These are phyloP conservation scores for Sipha flava DNA, from an alignment of 1,140 invertebrate genomes.

Conservation along the genomic window DNA sequence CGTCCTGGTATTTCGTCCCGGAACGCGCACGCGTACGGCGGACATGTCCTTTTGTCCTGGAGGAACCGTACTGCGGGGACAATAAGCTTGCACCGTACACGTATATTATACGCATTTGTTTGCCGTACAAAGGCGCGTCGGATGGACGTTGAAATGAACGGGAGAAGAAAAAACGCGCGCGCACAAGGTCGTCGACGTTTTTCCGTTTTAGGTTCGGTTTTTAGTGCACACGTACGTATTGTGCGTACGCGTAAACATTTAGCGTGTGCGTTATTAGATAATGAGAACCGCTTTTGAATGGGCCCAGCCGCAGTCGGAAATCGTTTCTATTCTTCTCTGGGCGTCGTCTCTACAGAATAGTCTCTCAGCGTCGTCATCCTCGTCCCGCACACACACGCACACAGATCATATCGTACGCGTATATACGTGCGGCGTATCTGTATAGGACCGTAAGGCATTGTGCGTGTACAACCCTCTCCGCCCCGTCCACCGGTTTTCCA, in stretches of 20 bases:
- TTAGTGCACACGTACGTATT: neutral
- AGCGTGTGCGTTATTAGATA: neutral
- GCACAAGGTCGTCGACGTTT: neutral
- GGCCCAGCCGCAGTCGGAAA: neutral
- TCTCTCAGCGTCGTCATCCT: neutral
- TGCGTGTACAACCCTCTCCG: too few species aligned
- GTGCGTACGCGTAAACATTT: neutral
- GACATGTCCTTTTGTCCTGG: slow-evolving; percentile 3
- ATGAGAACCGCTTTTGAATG: neutral
- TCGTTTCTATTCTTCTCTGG: slow-evolving; percentile 2
- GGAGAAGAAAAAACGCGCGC: too few species aligned
- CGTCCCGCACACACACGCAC: neutral
- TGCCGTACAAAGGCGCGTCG: too few species aligned
- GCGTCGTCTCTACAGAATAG: too few species aligned
- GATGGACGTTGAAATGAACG: too few species aligned
- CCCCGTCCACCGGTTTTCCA: too few species aligned
- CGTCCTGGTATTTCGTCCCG: neutral
- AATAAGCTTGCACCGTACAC: too few species aligned
- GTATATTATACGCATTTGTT: too few species aligned
- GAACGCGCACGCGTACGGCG: too few species aligned
- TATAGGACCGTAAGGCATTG: too few species aligned
- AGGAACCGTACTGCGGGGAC: too few species aligned
- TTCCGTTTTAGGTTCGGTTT: neutral
- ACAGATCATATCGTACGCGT: neutral
- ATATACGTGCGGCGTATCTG: too few species aligned